Evolutionary conservation across 1,140 invertebrate species (phyloP), one percentile per base, ranked within the genome.

Genomic region (Oedothorax gibbosus): DNA sequence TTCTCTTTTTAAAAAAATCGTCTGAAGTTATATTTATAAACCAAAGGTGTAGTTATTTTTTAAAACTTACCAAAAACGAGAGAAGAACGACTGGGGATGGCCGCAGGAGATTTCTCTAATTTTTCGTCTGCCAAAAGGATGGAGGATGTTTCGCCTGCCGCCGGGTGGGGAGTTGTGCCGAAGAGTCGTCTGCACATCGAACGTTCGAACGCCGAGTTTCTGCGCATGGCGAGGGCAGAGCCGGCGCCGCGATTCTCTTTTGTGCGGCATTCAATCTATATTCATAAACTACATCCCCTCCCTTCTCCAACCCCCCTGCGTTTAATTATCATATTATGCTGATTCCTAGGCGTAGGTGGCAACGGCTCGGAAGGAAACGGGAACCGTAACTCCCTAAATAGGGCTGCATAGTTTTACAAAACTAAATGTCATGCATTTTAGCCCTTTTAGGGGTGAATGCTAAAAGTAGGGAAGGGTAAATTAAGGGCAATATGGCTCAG

Each of bases 241-340:
- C 50, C 21, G 49, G 81, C 81, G 57, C 57, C 11, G 21, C 53
- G 35, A 35, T 54, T 66, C 79, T 54, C 66, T 53, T 53, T 14
- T 68, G 35, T 71, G 66, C 54, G 62, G 64, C 65, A 75, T 84
- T 75, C 81, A 84, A 84, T 84, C 71, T 84, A 84, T 84, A 84
- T 84, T 84, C 81, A 84, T 84, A 84, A 84, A 76, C 81, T 71
- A 69, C 60, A 76, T 21, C 53, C 18, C 77, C 14, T 69, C 15
- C 15, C 21, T 50, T 50, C 64, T 9, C 79, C 54, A 49, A 21
- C 79, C 18, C 68, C 21, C 7, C 64, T 68, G 56, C 72, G 69
- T 72, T 84, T 84, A 84, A 84, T 84, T 84, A 84, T 84, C 81
- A 84, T 84, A 84, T 75, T 84, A 84, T 84, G 81, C 81, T 84